phyloP scores from a whole-genome alignment of 2,888 invertebrate genomes.

The Galerucella pusilla region DNA sequence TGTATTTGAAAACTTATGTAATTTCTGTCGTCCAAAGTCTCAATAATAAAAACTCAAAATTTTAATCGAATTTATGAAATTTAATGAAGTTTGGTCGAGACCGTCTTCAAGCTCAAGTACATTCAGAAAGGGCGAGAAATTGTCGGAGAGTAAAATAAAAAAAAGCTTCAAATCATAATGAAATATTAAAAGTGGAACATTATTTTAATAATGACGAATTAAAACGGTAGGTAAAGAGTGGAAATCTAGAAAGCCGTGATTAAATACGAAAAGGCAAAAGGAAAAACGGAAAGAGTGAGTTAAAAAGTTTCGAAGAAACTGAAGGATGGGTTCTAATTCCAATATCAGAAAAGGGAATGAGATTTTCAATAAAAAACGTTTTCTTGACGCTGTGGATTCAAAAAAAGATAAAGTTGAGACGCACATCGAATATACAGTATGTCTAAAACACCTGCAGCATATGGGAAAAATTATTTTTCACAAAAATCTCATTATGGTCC shows the following conservation, averaged over 20 bases:
- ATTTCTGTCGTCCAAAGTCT: not conserved
- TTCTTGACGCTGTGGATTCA: not conserved
- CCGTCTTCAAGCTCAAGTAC: constrained; percentile 34
- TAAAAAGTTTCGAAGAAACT: constrained; percentile 49
- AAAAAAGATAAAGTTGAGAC: not conserved
- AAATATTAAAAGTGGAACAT: constrained; percentile 67
- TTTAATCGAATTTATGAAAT: constrained; percentile 36
- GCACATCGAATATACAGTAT: not conserved
- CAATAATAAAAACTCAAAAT: constrained; percentile 17
- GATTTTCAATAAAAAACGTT: constrained; percentile 16
- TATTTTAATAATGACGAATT: constrained; percentile 67
- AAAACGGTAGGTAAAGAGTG: constrained; percentile 63
- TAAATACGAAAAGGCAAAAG: constrained; percentile 59
- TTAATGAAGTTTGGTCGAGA: constrained; percentile 36
- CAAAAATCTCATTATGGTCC: too few relatives aligned
- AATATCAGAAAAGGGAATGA: constrained; percentile 32
- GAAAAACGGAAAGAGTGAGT: constrained; percentile 48
- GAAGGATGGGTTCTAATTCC: constrained; percentile 30
- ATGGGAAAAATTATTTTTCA: too few relatives aligned
- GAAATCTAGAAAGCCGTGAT: constrained; percentile 61
- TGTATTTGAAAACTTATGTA: not conserved
- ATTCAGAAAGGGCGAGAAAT: constrained; percentile 41
- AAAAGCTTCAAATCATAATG: constrained; percentile 60
- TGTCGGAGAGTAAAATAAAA: constrained; percentile 40
- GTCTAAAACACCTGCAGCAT: too few relatives aligned